phyloP scores from a whole-genome alignment of 2,113 vertebrate species.

The Addax nasomaculatus region DNA sequence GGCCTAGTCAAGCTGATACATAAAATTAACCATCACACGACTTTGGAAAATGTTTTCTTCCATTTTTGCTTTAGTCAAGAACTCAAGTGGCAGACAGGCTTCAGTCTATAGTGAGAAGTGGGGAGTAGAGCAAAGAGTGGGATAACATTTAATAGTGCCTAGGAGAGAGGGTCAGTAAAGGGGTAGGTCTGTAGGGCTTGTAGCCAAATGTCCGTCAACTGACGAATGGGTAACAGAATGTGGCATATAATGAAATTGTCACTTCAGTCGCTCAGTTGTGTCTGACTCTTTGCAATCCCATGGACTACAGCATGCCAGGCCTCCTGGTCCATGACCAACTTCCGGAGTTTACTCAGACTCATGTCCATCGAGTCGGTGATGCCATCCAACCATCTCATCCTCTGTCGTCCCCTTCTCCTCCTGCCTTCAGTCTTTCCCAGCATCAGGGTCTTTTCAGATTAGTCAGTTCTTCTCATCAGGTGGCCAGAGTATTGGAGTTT shows the following conservation, averaged over 20 bases:
- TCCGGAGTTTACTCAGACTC: not conserved
- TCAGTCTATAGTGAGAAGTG: not conserved
- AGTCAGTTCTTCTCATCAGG: not conserved
- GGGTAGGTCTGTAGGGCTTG: not conserved
- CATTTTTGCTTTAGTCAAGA: not conserved
- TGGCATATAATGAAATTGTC: not conserved
- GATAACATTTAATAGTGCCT: not conserved
- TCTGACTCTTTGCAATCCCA: rapidly evolving
- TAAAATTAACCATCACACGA: not conserved
- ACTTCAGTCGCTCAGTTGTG: rapidly evolving
- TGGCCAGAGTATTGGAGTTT: not conserved
- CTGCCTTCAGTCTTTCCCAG: not conserved
- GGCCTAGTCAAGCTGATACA: not conserved
- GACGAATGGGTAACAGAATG: not conserved
- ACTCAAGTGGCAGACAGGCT: not conserved
- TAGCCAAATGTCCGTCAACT: not conserved
- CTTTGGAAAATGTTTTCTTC: not conserved
- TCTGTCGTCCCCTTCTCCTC: not conserved
- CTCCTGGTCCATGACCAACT: not conserved
- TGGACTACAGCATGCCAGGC: not conserved
- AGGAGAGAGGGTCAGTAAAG: not conserved
- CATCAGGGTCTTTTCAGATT: not conserved
- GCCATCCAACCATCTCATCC: not conserved
- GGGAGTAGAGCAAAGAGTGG: not conserved
- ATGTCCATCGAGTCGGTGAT: rapidly evolving